phyloP scores from a whole-genome alignment of 2,797 vertebrate species.

The Nothura maculosa region DNA sequence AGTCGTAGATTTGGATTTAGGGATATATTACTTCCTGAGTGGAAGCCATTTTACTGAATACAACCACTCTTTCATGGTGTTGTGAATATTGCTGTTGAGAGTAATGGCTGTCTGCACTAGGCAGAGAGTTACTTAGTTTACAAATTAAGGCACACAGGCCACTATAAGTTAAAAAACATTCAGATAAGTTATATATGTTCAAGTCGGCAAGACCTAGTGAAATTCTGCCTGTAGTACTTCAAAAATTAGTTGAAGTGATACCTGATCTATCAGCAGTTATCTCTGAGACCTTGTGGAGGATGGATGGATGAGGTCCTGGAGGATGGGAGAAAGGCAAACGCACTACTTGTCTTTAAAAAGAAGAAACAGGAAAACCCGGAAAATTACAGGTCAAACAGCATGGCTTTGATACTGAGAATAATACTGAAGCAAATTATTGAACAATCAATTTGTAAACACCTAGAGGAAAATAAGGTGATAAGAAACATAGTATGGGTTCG shows the following conservation, averaged over 20 bases:
- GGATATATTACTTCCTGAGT: rapidly evolving
- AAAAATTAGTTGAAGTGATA: constrained; percentile 20
- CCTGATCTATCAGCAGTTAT: constrained; percentile 42
- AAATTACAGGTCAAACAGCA: constrained; percentile 7
- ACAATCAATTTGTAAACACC: constrained; percentile 66
- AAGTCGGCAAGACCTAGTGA: not conserved
- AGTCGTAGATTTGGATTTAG: not conserved
- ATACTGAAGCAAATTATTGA: constrained; percentile 51
- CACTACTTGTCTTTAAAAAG: not conserved
- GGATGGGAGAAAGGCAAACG: constrained; percentile 12
- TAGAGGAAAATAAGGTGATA: constrained; percentile 59
- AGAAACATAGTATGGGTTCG: constrained; percentile 65
- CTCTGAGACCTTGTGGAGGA: constrained; percentile 5
- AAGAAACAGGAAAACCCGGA: not conserved
- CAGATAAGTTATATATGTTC: constrained; percentile 13
- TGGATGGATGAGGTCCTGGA: not conserved
- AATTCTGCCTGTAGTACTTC: constrained; percentile 17
- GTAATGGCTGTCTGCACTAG: rapidly evolving
- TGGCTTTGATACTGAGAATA: constrained; percentile 49
- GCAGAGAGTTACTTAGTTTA: not conserved
- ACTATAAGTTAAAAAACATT: constrained; percentile 25
- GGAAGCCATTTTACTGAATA: not conserved
- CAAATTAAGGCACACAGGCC: not conserved
- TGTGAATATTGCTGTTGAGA: not conserved
- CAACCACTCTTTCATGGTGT: not conserved